Evolutionary conservation across 2,888 invertebrate species (phyloP).

Genomic region (Lasius fuliginosus): DNA sequence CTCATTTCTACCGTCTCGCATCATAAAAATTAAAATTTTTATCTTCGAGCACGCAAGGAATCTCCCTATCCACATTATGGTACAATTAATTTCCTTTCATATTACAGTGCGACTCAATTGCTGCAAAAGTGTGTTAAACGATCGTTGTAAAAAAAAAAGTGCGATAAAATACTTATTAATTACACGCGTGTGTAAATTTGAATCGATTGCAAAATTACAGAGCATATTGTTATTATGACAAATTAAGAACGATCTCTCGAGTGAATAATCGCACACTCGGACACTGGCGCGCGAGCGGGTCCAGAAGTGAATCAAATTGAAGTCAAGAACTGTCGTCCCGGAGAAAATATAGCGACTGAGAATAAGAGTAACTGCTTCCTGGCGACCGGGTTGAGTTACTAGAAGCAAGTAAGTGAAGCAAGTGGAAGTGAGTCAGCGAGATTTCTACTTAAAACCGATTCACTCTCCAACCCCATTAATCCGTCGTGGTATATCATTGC

Average conservation of each 20-base stretch:
- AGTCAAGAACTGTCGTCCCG: conserved; percentile 51
- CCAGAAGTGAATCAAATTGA: conserved; percentile 51
- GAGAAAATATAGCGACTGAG: conserved; percentile 50
- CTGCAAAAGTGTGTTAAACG: neutral
- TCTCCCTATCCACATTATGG: neutral
- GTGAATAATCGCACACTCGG: conserved; percentile 33
- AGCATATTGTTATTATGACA: conserved; percentile 12
- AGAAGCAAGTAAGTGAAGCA: conserved; percentile 38
- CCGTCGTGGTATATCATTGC: neutral
- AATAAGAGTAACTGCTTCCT: conserved; percentile 56
- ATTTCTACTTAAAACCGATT: conserved; percentile 40
- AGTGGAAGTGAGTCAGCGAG: conserved; percentile 52
- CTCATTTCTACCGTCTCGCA: neutral
- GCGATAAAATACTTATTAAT: conserved; percentile 7
- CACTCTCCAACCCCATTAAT: conserved; percentile 10
- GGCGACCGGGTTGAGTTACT: conserved; percentile 47
- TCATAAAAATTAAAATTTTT: conserved; percentile 6
- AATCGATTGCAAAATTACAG: neutral
- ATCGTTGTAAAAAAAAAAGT: neutral
- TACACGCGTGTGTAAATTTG: neutral
- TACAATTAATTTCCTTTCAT: neutral
- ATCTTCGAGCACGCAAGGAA: neutral
- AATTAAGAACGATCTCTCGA: conserved; percentile 16
- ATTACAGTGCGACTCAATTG: neutral
- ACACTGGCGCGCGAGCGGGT: conserved; percentile 28